Evolutionary conservation across 1,140 invertebrate species (phyloP).

Genomic region (Archegozetes longisetosus): DNA sequence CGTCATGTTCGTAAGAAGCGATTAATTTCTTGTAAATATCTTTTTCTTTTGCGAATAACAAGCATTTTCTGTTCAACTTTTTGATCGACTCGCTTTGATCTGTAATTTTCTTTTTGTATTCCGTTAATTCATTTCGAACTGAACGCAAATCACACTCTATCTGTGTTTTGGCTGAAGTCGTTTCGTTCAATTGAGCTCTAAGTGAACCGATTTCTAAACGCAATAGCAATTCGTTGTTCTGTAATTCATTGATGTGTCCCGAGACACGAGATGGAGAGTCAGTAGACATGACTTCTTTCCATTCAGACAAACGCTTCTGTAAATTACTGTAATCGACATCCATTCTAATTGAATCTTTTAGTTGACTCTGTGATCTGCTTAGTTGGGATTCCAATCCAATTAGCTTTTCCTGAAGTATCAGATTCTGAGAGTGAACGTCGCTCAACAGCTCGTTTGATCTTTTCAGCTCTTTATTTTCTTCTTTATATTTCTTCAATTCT

Average conservation of each 20-base stretch:
- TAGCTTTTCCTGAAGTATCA: slow-evolving; percentile 4
- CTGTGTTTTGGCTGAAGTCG: not conserved
- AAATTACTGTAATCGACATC: too few species aligned
- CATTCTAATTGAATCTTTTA: too few species aligned
- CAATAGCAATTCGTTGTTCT: not conserved
- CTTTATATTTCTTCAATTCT: not conserved
- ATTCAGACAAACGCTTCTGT: not conserved
- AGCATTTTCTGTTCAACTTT: slow-evolving; percentile 9
- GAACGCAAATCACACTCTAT: not conserved
- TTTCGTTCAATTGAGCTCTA: not conserved
- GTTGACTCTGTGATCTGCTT: too few species aligned
- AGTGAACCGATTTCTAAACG: not conserved
- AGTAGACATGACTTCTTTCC: slow-evolving; percentile 2
- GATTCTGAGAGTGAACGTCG: not conserved
- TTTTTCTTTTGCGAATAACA: slow-evolving; percentile 12
- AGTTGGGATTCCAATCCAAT: not conserved
- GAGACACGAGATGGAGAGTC: slow-evolving; percentile 1
- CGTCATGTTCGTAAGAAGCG: slow-evolving; percentile 16
- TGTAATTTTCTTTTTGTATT: not conserved
- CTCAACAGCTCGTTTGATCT: not conserved
- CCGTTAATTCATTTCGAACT: not conserved
- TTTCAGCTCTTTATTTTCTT: slow-evolving; percentile 8
- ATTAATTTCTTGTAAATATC: slow-evolving; percentile 17
- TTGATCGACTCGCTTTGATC: not conserved
- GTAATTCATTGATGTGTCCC: not conserved